Evolutionary conservation across 2,113 vertebrate genomes (phyloP).

Genomic region (Cheilinus undulatus): DNA sequence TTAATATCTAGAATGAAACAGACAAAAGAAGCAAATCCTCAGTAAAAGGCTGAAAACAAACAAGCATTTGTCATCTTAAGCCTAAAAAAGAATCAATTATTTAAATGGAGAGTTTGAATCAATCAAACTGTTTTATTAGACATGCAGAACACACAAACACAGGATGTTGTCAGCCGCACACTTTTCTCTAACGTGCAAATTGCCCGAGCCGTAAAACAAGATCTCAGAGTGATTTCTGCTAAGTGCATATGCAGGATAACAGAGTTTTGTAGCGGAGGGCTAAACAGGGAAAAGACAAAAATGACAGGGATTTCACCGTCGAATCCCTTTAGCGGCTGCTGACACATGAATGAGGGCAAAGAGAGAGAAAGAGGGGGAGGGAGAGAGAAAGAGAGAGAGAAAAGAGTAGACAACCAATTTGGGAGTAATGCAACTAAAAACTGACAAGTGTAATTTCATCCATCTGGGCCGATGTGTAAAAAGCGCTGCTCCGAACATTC

Average conservation of each 20-base stretch:
- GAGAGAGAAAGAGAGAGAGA: slow-evolving; percentile 17
- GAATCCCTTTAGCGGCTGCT: slow-evolving; percentile 87
- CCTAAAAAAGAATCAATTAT: background rate
- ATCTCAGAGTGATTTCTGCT: slow-evolving; percentile 60
- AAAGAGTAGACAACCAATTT: slow-evolving; percentile 87
- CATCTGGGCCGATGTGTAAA: slow-evolving; percentile 89
- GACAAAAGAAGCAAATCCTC: background rate
- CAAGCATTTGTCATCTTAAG: background rate
- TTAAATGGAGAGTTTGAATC: slow-evolving; percentile 14
- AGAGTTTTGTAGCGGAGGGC: slow-evolving; percentile 56
- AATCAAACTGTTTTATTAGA: slow-evolving; percentile 14
- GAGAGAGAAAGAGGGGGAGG: slow-evolving; percentile 35
- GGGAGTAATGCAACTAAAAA: slow-evolving; percentile 89
- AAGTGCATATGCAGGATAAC: slow-evolving; percentile 74
- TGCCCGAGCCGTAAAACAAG: slow-evolving; percentile 36
- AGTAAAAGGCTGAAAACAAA: background rate
- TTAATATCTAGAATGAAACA: background rate
- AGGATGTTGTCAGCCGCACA: slow-evolving; percentile 38
- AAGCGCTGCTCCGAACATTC: slow-evolving; percentile 86
- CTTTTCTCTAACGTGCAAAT: slow-evolving; percentile 51
- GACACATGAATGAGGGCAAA: slow-evolving; percentile 84
- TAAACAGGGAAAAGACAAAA: slow-evolving; percentile 79
- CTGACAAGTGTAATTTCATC: slow-evolving; percentile 90
- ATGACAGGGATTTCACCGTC: slow-evolving; percentile 83
- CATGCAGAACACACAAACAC: slow-evolving; percentile 36